Base-by-base conservation (phyloP, 2,888 invertebrate species). In the Acanthopleura granulata region DNA sequence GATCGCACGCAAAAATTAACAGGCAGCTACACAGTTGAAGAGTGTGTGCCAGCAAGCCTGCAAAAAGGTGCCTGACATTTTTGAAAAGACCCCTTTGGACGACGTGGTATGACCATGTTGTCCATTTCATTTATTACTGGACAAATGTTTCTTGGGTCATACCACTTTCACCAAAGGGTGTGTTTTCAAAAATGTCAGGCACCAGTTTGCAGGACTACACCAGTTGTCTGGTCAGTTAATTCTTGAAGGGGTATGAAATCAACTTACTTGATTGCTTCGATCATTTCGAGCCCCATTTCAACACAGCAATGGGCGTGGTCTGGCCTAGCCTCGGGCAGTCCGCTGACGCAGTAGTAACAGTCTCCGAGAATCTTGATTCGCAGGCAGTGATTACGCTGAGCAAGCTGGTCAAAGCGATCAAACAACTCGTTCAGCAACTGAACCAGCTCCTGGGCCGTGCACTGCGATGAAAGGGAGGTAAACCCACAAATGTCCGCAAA, bases 401-500 rank as follows among this genome's bases (percentile, higher is more conserved):
- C 93, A 50, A 98, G 94, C 86, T 96, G 94, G 92, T 98, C 98
- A 91, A 98, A 98, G 86, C 97, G 93, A 57, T 97, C 98, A 91
- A 98, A 98, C 78, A 98, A 93, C 91, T 98, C 97, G 91, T 98
- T 98, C 83, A 98, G 93, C 92, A 98, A 96, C 91, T 96, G 96
- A 74, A 98, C 97, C 82, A 98, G 93, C 91, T 98, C 97, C 90
- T 97, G 96, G 72, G 98, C 97, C 74, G 97, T 96, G 91, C 89
- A 89, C 76, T 89, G 87, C 0, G 88, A 87, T 0, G 97, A 97
- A 84, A 97, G 96, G 74, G 97, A 97, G 9, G 98, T 98, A 91
- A 98, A 98, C 74, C 98, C 98, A 74, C 98, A 98, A 90, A 98
- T 98, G 92, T 98, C 98, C 40, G 98, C 98, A 91, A 98, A 98